A percentile compares a stretch with the other conserved stretches of the same genome.
Evolutionary conservation across 2,797 vertebrate species (phyloP).

Genomic region (Cynodonichthys magdalenae): DNA sequence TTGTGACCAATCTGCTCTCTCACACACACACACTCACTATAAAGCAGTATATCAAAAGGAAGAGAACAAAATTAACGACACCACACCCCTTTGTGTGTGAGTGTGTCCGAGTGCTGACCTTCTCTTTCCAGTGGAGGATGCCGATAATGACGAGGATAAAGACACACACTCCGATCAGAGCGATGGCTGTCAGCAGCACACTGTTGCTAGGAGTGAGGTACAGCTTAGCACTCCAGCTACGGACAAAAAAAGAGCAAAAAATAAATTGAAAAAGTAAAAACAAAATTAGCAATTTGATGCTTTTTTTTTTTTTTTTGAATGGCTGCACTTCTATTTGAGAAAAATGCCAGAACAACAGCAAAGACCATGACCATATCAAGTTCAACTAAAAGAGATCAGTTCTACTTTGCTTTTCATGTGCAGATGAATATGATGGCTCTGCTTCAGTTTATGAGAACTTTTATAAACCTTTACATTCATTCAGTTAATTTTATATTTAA

Average conservation of each 20-base stretch:
- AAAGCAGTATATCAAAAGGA: conserved; percentile 38
- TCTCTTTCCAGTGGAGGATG: conserved; percentile 97
- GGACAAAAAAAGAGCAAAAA: conserved; percentile 36
- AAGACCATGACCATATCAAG: no score
- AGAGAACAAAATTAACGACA: conserved; percentile 38
- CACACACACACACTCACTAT: conserved; percentile 17
- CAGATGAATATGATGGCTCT: not conserved
- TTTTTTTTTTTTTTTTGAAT: not conserved
- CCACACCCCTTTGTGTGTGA: conserved; percentile 15
- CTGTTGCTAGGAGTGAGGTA: conserved; percentile 98
- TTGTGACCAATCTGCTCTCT: conserved; percentile 62
- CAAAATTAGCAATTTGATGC: not conserved
- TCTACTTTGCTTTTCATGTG: no score
- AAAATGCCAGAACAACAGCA: no score
- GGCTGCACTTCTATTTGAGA: no score
- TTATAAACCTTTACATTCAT: conserved; percentile 7
- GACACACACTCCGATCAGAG: conserved; percentile 93
- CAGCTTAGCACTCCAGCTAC: conserved; percentile 94
- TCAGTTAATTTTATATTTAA: conserved; percentile 16
- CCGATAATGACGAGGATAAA: conserved; percentile 97
- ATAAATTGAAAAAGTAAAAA: conserved; percentile 4
- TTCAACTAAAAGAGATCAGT: no score
- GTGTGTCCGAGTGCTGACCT: conserved; percentile 82
- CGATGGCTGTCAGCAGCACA: conserved; percentile 93
- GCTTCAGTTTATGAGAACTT: conserved; percentile 10